These are phyloP conservation scores for Sylvia atricapilla DNA, from an alignment of 2,113 vertebrate genomes.

Conservation along the genomic window DNA sequence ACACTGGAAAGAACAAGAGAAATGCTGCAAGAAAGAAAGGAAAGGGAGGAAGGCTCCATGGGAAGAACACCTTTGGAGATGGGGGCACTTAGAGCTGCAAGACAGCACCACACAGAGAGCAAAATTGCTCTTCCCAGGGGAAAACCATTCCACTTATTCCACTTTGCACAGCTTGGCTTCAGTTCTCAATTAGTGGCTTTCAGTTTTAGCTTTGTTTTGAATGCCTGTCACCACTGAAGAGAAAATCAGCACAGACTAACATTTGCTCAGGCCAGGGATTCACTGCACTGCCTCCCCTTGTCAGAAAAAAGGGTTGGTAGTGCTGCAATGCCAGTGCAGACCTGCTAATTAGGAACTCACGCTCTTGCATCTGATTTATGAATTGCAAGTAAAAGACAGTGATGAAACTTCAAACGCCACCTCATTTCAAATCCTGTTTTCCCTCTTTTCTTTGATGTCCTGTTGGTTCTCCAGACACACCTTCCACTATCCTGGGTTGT, in stretches of 20 bases:
- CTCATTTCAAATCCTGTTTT: neutral
- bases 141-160: neutral
- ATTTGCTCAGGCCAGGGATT: neutral
- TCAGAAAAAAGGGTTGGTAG: neutral
- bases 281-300: neutral
- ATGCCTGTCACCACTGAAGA: neutral
- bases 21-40: neutral
- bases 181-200: constrained; percentile 25
- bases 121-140: neutral
- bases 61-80: neutral
- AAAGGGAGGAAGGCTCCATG: neutral
- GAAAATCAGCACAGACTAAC: neutral
- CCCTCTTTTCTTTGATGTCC: neutral
- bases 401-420: neutral
- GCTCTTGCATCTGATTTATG: neutral
- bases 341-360: constrained; percentile 24
- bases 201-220: constrained; percentile 23
- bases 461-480: neutral
- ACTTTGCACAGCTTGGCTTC: neutral
- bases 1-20: neutral
- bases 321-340: neutral
- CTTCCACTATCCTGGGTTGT: neutral
- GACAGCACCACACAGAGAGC: neutral
- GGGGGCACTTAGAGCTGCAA: neutral
- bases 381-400: neutral